Percentiles rank a stretch among this genome's conserved stretches.
Conservation (phyloP, 2,888 invertebrate species). For the Tubulanus polymorphus region DNA sequence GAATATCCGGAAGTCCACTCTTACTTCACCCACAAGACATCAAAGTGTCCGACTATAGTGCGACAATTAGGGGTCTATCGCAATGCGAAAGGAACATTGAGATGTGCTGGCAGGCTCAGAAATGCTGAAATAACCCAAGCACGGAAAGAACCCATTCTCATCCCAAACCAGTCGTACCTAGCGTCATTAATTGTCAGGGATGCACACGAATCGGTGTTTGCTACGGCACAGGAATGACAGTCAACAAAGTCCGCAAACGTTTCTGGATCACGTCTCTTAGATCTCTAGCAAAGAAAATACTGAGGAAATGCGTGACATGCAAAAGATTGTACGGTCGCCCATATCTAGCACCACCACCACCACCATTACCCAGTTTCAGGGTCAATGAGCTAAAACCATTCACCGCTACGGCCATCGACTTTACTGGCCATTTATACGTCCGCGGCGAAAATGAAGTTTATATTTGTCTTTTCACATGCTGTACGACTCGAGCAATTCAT, state of each 20-base stretch:
- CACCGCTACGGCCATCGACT: neutral
- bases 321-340: neutral
- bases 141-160: neutral
- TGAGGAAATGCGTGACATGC: neutral
- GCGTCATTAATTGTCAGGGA: neutral
- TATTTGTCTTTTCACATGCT: slow-evolving; percentile 5
- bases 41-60: neutral
- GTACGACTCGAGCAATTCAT: slow-evolving; percentile 3
- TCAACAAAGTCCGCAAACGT: neutral
- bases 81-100: neutral
- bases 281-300: neutral
- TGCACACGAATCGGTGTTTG: neutral
- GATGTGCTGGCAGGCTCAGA: neutral
- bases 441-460: neutral
- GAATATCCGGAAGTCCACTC: neutral
- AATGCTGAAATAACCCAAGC: neutral
- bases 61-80: neutral
- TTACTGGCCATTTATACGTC: slow-evolving; percentile 1
- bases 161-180: neutral
- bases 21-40: neutral
- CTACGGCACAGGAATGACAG: slow-evolving; percentile 1
- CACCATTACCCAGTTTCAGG: slow-evolving; percentile 1
- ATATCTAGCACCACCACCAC: neutral
- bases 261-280: slow-evolving; percentile 1
- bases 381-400: slow-evolving; percentile 1